A percentile compares a stretch with the other conserved stretches of the same genome.
Conservation (phyloP, 2,888 invertebrate species). For the Apodemia duryi region DNA sequence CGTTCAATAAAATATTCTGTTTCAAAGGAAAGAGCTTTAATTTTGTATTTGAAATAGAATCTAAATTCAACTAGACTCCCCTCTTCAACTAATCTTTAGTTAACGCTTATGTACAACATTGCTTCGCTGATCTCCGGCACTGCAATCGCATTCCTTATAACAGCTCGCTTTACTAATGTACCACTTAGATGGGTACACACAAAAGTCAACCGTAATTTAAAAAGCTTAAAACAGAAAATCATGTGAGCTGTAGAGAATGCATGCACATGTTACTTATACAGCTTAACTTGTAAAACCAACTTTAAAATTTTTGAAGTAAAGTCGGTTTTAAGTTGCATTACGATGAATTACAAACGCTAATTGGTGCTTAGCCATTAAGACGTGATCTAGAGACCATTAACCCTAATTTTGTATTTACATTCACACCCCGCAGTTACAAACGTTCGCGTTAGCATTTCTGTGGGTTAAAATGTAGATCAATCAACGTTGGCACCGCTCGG, state of each 20-base stretch:
- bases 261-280: neutral
- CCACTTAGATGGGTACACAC: neutral
- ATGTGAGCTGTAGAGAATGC: neutral
- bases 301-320: conserved; percentile 3
- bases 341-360: conserved; percentile 36
- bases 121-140: conserved; percentile 16
- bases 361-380: conserved; percentile 46
- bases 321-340: conserved; percentile 23
- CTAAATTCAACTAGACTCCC: conserved; percentile 2
- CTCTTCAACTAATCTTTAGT: neutral
- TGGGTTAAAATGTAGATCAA: neutral
- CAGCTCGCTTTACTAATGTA: conserved; percentile 7
- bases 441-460: neutral
- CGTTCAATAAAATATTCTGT: too few relatives aligned
- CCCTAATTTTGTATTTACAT: conserved; percentile 41
- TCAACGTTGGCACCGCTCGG: neutral
- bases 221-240: neutral
- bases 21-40: too few relatives aligned
- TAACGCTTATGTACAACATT: conserved; percentile 11
- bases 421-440: conserved; percentile 18
- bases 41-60: neutral
- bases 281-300: neutral
- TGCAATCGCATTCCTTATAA: conserved; percentile 17
- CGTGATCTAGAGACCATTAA: conserved; percentile 43
- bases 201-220: neutral